Base-by-base conservation (phyloP, 2,797 vertebrate species). In the Poeciliopsis turneri region DNA sequence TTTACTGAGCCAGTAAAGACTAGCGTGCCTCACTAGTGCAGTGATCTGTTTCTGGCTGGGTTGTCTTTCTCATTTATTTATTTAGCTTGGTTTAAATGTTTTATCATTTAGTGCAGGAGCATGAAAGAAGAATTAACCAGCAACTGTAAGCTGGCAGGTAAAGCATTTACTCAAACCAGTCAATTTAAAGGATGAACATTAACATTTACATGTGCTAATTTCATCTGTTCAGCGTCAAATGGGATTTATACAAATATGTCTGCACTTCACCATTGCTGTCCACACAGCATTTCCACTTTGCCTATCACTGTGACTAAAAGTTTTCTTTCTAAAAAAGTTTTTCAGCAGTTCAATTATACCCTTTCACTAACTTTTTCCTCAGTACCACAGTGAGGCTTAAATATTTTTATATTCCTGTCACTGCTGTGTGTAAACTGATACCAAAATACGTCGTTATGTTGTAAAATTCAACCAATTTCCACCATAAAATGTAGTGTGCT, bases 141-240 rank as follows among this genome's bases (percentile, higher is more conserved):
- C 47, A 75, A 33, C 53, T 41, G 16, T 47, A 75, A 66, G 28
- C 11, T 64, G 12, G 20, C 43, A 59, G 43, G 28, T 75, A 46
- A 72, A 69, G 59, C 71, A 47, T 47, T 43, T 36, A 45, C 81
- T 57, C 15, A 64, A 47, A 69, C 10, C 28, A 45, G 36, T 66
- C 0, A 64, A 68, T 81, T 64, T 18, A 46, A 36, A 74, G n/a
- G 39, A 53, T 8, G 4, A 12, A 69, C 75, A 74, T 72, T 49
- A 45, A 5, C 4, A 39, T 61, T 80, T 55, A 30, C 30, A 68
- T 25, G 41, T 12, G 25, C 20, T 78, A 39, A 81, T 81, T 20
- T 59, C 23, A 77, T 45, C 71, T 84, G 33, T 69, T 43, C 30
- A 16, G 53, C 47, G 7, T 2, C 9, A 36, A n/a, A 36, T 20